Conservation (phyloP, 2,797 vertebrate species). For the Tangara arthus region DNA sequence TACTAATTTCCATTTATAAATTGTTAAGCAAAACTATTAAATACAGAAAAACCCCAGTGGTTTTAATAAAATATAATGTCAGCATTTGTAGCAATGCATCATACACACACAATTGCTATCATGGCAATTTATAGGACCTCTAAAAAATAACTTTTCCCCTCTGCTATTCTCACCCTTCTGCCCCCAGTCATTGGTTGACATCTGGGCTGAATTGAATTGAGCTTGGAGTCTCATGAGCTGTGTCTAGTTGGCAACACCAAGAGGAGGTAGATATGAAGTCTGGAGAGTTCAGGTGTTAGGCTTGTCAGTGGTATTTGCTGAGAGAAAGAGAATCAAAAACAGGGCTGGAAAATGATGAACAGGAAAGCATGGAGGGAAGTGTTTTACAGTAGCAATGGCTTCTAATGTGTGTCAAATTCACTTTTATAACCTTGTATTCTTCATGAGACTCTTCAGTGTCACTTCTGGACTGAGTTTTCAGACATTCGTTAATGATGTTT, state of each 20-base stretch:
- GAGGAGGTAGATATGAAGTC: background rate
- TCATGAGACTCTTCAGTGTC: background rate
- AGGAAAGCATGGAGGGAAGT: background rate
- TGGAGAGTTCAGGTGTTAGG: background rate
- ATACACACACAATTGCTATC: background rate
- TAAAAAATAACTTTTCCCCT: background rate
- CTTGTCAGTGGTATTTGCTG: background rate
- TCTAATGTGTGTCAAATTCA: background rate
- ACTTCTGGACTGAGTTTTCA: background rate
- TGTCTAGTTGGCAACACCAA: background rate
- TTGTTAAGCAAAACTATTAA: background rate
- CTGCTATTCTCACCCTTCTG: background rate
- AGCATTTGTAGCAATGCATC: background rate
- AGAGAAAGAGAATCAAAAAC: background rate
- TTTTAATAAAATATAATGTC: background rate
- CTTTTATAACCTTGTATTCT: background rate
- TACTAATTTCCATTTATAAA: background rate
- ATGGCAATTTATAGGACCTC: background rate
- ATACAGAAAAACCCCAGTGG: background rate
- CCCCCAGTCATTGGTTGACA: background rate
- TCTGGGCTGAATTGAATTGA: background rate
- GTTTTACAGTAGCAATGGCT: background rate
- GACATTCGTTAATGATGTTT: background rate
- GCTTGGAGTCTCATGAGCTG: background rate
- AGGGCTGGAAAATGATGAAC: background rate